A percentile compares a stretch with the other conserved stretches of the same genome.
Evolutionary conservation across 2,113 vertebrate genomes (phyloP).

Genomic region (Sander vitreus): DNA sequence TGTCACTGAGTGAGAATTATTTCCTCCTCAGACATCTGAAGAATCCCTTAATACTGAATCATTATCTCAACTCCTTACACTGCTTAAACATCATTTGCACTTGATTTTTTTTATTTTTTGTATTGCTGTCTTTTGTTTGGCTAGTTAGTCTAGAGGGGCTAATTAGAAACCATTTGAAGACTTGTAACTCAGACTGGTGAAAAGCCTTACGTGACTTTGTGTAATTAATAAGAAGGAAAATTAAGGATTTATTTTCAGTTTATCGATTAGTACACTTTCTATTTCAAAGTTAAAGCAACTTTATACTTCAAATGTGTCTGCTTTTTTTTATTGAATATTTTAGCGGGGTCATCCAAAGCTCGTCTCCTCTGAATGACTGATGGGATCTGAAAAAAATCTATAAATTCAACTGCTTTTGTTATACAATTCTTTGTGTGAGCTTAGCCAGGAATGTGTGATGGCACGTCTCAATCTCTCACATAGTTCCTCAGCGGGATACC

Average conservation of each 20-base stretch:
- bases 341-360: constrained; percentile 5
- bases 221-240: constrained; percentile 3
- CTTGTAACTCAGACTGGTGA: not conserved
- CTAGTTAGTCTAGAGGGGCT: not conserved
- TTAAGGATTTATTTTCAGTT: not conserved
- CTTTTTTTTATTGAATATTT: constrained; percentile 15
- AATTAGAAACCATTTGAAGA: constrained; percentile 34
- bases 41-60: constrained; percentile 38
- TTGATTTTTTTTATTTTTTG: constrained; percentile 16
- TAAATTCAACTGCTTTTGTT: constrained; percentile 37
- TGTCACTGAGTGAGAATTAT: constrained; percentile 18
- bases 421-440: constrained; percentile 44
- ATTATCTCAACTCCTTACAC: constrained; percentile 43
- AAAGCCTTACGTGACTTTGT: constrained; percentile 18
- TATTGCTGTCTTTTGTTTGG: constrained; percentile 15
- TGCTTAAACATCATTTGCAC: constrained; percentile 20
- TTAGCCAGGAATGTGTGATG: constrained; percentile 47
- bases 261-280: not conserved
- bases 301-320: not conserved
- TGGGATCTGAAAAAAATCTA: constrained; percentile 19
- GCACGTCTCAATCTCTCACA: constrained; percentile 17
- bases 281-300: constrained; percentile 21
- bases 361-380: constrained; percentile 10
- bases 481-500: constrained; percentile 39
- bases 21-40: constrained; percentile 36